Evolutionary conservation across 2,797 vertebrate genomes (phyloP), one percentile per base, ranked within the genome.

Genomic region (Darevskia nairensis): DNA sequence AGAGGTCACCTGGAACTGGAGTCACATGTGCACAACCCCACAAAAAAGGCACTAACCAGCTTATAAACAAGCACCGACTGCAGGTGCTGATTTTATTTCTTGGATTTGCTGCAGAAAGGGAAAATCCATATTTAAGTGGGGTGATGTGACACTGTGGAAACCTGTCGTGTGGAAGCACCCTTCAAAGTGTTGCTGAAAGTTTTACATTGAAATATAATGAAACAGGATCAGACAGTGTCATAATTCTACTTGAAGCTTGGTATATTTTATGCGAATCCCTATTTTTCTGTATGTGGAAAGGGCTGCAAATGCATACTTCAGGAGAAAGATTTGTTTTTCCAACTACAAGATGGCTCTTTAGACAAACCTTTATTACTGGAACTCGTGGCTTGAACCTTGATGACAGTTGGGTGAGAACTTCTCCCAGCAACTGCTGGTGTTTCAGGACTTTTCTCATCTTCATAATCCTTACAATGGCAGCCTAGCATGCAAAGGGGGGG

Each of bases 361-460:
- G 32, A 66, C 92, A 44, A 94, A 99, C 99, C 98, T 99, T 99
- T 94, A 99, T 99, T 91, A 99, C 99, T 0, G 98, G 99, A 88
- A 99, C 98, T 95, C 99, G 94, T 80, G 99, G 99, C 91, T 99
- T 99, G 97, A 99, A 99, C 78, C 99, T 96, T 9, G 99, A 99
- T 44, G 99, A 99, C 85, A 99, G 97, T 96, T 99, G 99, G 69
- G 99, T 99, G 90, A 99, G 97, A 87, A 99, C 99, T 93, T 99
- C 99, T 41, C 98, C 99, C 82, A 99, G 98, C 82, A 99, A 97
- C 95, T 99, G 99, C 97, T 99, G 99, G 96, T 99, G 99, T 94
- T 99, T 99, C 92, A 99, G 95, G 92, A 99, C 98, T 94, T 99
- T 99, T 92, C 99, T 97, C 98, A 99, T 99, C 96, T 99, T 99